Base-by-base conservation (phyloP, 2,797 vertebrate genomes). In the Tragopan temminckii region DNA sequence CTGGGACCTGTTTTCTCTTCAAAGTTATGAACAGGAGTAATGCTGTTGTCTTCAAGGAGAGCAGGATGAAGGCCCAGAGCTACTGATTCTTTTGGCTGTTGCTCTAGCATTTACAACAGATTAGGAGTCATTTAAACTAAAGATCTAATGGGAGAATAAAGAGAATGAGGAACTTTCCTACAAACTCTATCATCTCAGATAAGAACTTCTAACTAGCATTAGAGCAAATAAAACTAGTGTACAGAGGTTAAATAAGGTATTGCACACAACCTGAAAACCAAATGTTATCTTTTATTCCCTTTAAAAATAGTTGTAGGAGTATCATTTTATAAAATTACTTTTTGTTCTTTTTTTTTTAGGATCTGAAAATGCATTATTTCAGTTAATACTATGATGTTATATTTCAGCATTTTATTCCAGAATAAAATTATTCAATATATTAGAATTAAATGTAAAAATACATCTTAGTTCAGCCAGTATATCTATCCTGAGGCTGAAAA, bases 21-120 rank as follows among this genome's bases (percentile, higher is more conserved):
- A 62, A 21, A 63, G 14, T 70, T 63, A 42, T 5, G 20, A 85
- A 24, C 55, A 58, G 72, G 83, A 88, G 85, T 84, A 66, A 91
- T 85, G 79, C 48, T 9, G 64, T 46, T 90, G 78, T 88, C 71
- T 75, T 92, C 70, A 94, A 67, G 35, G 85, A 93, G 89, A 88
- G 63, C 50, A 90, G 63, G 80, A 84, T 88, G 9, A 80, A 89
- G 35, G 50, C 20, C 31, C 79, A 58, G 83, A 91, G 87, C 84
- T 95, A 80, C 95, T 95, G 88, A 59, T 95, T 90, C 92, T 95
- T 95, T 97, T 95, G 80, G 90, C 94, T 95, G 94, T 95, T 96
- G 95, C 91, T 90, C 84, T 94, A 93, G 94, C 69, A 55, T 67
- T 95, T 86, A 85, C 18, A 78, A 58, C 17, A 85, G 42, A 58